Evolutionary conservation across 2,888 invertebrate genomes (phyloP).

Genomic region (Steinernema scapterisci): DNA sequence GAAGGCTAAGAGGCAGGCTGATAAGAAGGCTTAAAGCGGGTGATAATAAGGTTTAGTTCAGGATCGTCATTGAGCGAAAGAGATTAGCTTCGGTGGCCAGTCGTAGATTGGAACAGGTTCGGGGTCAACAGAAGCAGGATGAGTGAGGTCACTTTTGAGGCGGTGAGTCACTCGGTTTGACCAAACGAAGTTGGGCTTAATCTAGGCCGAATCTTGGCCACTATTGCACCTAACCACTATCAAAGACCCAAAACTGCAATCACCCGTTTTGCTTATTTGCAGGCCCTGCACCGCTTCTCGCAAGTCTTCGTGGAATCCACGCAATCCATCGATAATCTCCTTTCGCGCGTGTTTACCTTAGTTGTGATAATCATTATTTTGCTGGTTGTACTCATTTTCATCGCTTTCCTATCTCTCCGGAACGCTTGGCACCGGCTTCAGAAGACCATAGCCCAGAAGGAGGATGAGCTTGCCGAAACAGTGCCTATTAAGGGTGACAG

Average conservation of each 20-base stretch:
- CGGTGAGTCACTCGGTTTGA: not conserved
- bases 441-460: not conserved
- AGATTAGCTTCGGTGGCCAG: not conserved
- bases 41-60: not conserved
- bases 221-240: no score
- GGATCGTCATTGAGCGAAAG: not conserved
- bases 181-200: no score
- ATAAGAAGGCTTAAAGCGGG: not conserved
- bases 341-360: not conserved
- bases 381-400: constrained; percentile 15
- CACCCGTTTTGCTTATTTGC: no score
- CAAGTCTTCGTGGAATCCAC: constrained; percentile 5
- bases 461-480: not conserved
- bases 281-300: constrained; percentile 18
- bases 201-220: no score
- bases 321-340: constrained; percentile 2
- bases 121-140: not conserved
- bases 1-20: not conserved
- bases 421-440: constrained; percentile 17
- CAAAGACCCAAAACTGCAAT: no score
- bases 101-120: not conserved
- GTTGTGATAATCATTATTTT: not conserved
- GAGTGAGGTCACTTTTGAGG: not conserved
- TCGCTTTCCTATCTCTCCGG: constrained; percentile 9
- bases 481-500: no score